phyloP scores from a whole-genome alignment of 2,888 invertebrate genomes.

The Lamellibrachia columna region DNA sequence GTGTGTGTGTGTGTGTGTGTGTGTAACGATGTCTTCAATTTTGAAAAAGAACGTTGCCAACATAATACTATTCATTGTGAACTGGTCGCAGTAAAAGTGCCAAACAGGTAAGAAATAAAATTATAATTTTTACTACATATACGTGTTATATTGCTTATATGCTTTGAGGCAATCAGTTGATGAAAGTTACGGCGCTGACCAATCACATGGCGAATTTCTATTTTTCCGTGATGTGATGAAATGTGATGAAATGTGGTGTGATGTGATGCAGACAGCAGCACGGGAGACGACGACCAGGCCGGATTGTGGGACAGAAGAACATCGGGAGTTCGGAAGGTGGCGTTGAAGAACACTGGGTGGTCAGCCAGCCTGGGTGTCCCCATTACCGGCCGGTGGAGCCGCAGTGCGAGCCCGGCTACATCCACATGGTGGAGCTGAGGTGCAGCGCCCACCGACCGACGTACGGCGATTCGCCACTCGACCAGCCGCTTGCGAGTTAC shows the following conservation, averaged over 20 bases:
- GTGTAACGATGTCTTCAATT: no score
- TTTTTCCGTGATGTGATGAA: no score
- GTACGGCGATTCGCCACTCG: not conserved
- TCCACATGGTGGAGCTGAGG: constrained; percentile 23
- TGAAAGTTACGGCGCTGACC: no score
- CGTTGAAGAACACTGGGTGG: not conserved
- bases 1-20: no score
- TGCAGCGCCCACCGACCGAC: constrained; percentile 17
- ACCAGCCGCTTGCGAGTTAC: not conserved
- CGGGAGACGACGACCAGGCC: not conserved
- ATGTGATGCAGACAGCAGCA: not conserved
- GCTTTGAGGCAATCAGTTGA: no score
- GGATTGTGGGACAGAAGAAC: not conserved
- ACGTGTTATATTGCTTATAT: no score
- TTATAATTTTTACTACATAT: no score
- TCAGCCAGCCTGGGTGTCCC: not conserved
- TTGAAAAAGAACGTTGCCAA: no score
- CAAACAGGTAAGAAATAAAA: no score
- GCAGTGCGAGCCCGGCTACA: not conserved
- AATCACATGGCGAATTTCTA: no score
- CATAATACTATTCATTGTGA: no score
- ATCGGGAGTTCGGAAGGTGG: not conserved
- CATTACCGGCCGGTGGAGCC: not conserved
- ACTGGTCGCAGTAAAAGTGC: no score
- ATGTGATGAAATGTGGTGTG: not conserved